A percentile compares a stretch with the other conserved stretches of the same genome.
Evolutionary conservation across 2,888 invertebrate genomes (phyloP).

Genomic region (Melipona bicolor): DNA sequence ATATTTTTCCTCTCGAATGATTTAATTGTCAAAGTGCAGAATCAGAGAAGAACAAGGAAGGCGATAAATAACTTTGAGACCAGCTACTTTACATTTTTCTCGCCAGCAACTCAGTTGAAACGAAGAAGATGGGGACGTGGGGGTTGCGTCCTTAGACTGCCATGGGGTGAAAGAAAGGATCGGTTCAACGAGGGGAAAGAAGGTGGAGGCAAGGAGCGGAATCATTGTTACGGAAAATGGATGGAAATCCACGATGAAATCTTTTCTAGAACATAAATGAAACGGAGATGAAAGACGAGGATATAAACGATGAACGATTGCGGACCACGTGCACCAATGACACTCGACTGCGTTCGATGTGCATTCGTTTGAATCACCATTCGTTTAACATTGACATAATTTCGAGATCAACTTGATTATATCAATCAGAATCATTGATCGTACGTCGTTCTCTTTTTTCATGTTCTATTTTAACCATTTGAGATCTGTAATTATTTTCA

Average conservation of each 20-base stretch:
- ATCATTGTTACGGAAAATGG: conserved; percentile 75
- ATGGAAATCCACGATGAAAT: conserved; percentile 71
- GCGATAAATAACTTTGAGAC: conserved; percentile 74
- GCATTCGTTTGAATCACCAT: conserved; percentile 6
- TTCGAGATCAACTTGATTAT: not conserved
- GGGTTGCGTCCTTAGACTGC: not conserved
- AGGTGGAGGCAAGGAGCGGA: conserved; percentile 21
- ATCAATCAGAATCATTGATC: not conserved
- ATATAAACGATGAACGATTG: conserved; percentile 72
- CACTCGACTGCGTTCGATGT: not conserved
- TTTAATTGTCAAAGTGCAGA: conserved; percentile 1
- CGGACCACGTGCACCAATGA: not conserved
- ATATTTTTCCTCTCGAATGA: not conserved
- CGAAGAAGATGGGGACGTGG: conserved; percentile 23
- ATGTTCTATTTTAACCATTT: not conserved
- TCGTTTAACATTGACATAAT: conserved; percentile 11
- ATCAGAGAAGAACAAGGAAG: conserved; percentile 16
- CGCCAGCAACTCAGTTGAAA: conserved; percentile 12
- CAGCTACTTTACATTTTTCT: conserved; percentile 73
- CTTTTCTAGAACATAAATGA: conserved; percentile 75
- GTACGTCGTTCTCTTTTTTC: not conserved
- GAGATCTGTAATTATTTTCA: too few relatives aligned
- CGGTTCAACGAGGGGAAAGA: not conserved
- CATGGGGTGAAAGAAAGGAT: not conserved
- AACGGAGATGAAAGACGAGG: conserved; percentile 72